Conservation (phyloP, 2,888 invertebrate genomes). For the Synanthedon andrenaeformis region DNA sequence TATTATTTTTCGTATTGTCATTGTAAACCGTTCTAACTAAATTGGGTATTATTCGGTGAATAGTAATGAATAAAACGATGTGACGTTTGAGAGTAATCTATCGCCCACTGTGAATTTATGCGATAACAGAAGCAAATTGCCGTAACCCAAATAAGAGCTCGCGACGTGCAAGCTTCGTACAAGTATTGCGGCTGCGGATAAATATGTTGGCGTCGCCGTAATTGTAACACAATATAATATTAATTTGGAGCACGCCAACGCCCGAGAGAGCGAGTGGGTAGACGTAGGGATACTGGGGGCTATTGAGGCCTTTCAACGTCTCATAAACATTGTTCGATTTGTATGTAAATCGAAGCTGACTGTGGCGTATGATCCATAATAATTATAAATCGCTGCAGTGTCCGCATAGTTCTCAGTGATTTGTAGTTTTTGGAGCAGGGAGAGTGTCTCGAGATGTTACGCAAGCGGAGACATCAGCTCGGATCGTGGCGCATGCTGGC, state of each 20-base stretch:
- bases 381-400: conserved; percentile 16
- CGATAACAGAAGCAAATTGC: conserved; percentile 34
- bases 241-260: conserved; percentile 45
- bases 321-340: neutral
- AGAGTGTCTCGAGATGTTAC: conserved; percentile 25
- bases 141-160: conserved; percentile 31
- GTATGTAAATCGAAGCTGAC: neutral
- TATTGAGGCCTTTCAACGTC: neutral
- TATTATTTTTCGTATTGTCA: no score
- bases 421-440: conserved; percentile 26
- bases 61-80: neutral
- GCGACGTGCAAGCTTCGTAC: conserved; percentile 24
- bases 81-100: conserved; percentile 1
- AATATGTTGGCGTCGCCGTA: conserved; percentile 6
- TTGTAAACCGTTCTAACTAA: neutral
- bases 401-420: conserved; percentile 22
- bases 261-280: conserved; percentile 27
- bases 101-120: conserved; percentile 20
- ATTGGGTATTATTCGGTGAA: neutral
- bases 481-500: conserved; percentile 12
- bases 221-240: conserved; percentile 45
- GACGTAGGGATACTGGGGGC: conserved; percentile 14
- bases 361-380: neutral
- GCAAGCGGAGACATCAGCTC: conserved; percentile 6
- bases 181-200: conserved; percentile 19